Percentiles rank a stretch among this genome's conserved stretches.
Evolutionary conservation across 2,113 vertebrate genomes (phyloP).

Genomic region (Lycaon pictus): DNA sequence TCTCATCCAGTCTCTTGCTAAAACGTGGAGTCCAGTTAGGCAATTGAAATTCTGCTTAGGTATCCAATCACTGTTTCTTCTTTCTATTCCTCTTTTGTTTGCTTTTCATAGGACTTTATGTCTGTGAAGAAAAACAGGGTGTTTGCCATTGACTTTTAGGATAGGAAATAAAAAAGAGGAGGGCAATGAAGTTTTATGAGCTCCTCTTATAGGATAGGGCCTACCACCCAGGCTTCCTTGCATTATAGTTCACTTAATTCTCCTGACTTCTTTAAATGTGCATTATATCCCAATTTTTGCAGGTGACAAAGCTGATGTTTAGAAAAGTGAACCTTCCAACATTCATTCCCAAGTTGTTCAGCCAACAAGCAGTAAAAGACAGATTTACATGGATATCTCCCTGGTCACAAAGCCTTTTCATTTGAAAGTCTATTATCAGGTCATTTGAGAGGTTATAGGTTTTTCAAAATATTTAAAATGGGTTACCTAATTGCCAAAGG

Average conservation of each 20-base stretch:
- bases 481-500: background rate
- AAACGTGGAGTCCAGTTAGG: background rate
- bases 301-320: background rate
- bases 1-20: background rate
- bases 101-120: background rate
- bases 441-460: background rate
- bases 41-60: background rate
- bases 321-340: background rate
- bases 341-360: background rate
- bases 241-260: slow-evolving; percentile 1
- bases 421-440: background rate
- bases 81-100: background rate
- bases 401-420: background rate
- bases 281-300: background rate
- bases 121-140: background rate
- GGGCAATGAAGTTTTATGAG: background rate
- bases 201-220: background rate
- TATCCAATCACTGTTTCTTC: background rate
- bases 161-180: background rate
- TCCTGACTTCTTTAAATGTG: background rate
- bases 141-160: background rate
- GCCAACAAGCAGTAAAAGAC: background rate
- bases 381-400: background rate
- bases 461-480: background rate
- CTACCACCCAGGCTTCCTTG: background rate